These are phyloP conservation scores for Pantherophis vulpinus DNA, from an alignment of 2,797 vertebrate species.

Conservation along the genomic window DNA sequence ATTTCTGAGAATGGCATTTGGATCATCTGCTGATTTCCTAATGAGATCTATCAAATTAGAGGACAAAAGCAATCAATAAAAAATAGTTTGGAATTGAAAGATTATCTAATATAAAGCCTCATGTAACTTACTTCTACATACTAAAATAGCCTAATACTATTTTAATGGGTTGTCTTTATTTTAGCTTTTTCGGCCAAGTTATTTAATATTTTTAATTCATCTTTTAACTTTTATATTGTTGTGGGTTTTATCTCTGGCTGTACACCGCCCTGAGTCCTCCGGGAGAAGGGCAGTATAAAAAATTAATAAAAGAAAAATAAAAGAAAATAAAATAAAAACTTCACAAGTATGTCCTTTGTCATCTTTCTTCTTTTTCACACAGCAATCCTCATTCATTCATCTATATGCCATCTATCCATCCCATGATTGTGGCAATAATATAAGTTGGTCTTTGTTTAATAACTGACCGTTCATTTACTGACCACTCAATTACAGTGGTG, in stretches of 20 bases:
- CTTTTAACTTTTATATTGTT: too few relatives aligned
- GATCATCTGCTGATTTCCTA: neutral
- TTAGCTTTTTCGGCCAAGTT: too few relatives aligned
- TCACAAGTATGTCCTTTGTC: neutral
- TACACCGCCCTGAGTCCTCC: too few relatives aligned
- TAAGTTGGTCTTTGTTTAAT: neutral
- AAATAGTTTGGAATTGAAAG: neutral
- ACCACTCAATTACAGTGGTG: neutral
- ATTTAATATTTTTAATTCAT: too few relatives aligned
- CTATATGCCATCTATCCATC: neutral
- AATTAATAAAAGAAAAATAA: too few relatives aligned
- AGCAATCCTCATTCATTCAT: neutral
- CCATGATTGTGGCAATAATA: neutral
- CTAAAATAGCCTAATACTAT: too few relatives aligned
- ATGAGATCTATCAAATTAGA: neutral
- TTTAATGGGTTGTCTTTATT: too few relatives aligned
- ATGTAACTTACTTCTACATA: neutral
- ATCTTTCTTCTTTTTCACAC: neutral
- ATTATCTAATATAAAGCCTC: neutral
- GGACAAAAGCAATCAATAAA: neutral
- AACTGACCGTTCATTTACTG: neutral
- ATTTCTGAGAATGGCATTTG: neutral
- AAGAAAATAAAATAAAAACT: neutral
- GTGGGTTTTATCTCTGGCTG: too few relatives aligned
- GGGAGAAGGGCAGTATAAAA: too few relatives aligned